A percentile compares a stretch with the other conserved stretches of the same genome.
Evolutionary conservation across 1,140 invertebrate species (phyloP).

Genomic region (Agrypnia vestita): DNA sequence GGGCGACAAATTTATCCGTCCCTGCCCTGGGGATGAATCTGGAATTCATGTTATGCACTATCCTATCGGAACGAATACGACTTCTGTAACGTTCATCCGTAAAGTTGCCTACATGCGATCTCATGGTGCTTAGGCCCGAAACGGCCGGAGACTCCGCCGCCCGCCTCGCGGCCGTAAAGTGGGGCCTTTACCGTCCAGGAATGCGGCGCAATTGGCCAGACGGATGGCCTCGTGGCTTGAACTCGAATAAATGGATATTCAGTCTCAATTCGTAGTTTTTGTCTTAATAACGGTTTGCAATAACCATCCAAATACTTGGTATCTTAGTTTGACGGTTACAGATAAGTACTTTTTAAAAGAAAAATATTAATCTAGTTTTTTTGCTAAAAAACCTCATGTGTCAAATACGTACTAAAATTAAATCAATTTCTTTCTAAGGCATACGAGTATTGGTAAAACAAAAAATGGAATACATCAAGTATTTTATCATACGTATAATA

Average conservation of each 20-base stretch:
- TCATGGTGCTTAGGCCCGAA: neutral
- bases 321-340: too few species aligned
- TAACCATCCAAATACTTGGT: too few species aligned
- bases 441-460: too few species aligned
- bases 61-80: conserved; percentile 43
- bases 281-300: neutral
- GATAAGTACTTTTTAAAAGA: too few species aligned
- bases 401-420: too few species aligned
- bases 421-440: too few species aligned
- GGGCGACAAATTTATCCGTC: conserved; percentile 20
- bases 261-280: conserved; percentile 8
- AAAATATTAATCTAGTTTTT: too few species aligned
- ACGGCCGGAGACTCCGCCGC: conserved; percentile 1
- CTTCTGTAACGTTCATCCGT: conserved; percentile 16
- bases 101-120: conserved; percentile 40
- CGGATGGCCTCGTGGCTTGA: neutral
- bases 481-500: too few species aligned
- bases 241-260: neutral
- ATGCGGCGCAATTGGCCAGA: conserved; percentile 33
- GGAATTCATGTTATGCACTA: conserved; percentile 49
- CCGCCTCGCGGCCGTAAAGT: conserved; percentile 33
- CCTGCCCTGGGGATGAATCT: conserved; percentile 20
- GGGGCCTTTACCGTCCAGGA: conserved; percentile 37
- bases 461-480: too few species aligned
- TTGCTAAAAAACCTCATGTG: too few species aligned